These are phyloP conservation scores for Protaetia brevitarsis DNA, from an alignment of 1,140 invertebrate species.

Conservation along the genomic window DNA sequence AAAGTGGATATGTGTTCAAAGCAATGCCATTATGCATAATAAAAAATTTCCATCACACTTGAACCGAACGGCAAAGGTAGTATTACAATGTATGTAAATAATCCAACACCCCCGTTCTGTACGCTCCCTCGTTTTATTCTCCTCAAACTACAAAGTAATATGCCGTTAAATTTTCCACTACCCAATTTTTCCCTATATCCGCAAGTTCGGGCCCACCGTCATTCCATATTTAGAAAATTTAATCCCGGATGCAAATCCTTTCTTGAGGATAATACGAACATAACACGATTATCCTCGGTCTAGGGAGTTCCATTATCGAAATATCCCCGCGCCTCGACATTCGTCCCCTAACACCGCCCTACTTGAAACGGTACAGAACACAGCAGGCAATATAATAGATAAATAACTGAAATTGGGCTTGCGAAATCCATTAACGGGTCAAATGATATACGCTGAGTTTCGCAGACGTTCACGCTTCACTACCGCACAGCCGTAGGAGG, in stretches of 20 bases:
- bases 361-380: constrained; percentile 19
- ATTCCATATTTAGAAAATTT: constrained; percentile 28
- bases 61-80: neutral
- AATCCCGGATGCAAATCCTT: constrained; percentile 31
- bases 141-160: constrained; percentile 8
- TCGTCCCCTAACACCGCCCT: neutral
- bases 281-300: constrained; percentile 33
- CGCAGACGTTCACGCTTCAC: constrained; percentile 13
- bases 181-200: neutral
- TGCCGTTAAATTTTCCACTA: neutral
- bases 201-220: neutral
- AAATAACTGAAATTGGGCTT: constrained; percentile 33
- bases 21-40: no score
- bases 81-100: neutral
- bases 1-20: no score
- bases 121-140: neutral
- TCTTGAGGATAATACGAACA: constrained; percentile 29
- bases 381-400: constrained; percentile 22
- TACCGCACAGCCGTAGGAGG: neutral
- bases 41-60: neutral
- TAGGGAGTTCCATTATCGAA: constrained; percentile 32
- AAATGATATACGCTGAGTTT: constrained; percentile 26
- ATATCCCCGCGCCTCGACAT: constrained; percentile 23
- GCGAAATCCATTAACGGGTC: constrained; percentile 31
- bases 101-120: no score